Conservation (phyloP, 2,797 vertebrate genomes). For the Halcyon chelicuti region DNA sequence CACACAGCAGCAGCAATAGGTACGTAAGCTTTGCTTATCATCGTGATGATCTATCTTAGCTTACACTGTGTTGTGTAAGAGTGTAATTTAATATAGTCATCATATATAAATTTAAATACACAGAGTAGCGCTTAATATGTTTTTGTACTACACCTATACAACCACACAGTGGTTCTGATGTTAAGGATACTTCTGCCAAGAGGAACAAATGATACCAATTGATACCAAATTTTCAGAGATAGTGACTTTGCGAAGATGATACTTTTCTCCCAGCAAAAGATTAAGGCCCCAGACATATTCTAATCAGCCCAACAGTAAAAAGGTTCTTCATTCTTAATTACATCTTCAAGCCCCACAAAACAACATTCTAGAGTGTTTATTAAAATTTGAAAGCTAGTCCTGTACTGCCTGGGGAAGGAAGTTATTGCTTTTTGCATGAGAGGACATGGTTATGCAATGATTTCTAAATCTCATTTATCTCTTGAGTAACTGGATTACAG, state of each 20-base stretch:
- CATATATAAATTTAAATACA: background rate
- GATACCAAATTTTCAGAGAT: background rate
- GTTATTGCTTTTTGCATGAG: conserved; percentile 1
- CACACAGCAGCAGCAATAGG: background rate
- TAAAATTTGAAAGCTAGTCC: conserved; percentile 34
- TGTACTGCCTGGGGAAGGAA: conserved; percentile 31
- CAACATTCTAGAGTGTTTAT: conserved; percentile 21
- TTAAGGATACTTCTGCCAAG: background rate
- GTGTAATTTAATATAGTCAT: background rate
- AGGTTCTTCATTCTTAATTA: conserved; percentile 33
- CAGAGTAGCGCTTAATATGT: background rate
- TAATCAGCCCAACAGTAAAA: background rate
- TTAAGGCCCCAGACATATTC: background rate
- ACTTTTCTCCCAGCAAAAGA: conserved; percentile 4
- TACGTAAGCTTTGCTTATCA: background rate
- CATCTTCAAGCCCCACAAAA: background rate
- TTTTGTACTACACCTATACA: background rate
- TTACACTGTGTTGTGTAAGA: background rate
- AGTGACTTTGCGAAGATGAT: background rate
- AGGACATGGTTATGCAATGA: background rate
- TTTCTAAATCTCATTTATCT: conserved; percentile 51
- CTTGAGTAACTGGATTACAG: conserved; percentile 42
- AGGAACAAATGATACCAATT: background rate
- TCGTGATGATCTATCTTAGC: background rate
- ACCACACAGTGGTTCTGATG: background rate